A percentile compares a stretch with the other conserved stretches of the same genome.
Evolutionary conservation across 2,888 invertebrate genomes (phyloP).

Genomic region (Drosophila antonietae): DNA sequence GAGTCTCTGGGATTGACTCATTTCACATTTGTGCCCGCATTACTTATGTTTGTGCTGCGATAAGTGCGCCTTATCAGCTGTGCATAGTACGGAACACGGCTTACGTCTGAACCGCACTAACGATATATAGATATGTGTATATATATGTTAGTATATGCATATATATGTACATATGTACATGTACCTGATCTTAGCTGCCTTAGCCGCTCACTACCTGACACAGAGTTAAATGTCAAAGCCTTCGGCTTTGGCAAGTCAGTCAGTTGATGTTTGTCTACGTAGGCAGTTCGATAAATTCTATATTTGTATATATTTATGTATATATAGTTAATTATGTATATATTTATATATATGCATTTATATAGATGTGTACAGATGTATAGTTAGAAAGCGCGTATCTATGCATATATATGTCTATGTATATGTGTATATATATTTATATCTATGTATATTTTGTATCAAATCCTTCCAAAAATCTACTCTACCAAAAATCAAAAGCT

Average conservation of each 20-base stretch:
- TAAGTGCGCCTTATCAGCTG: slow-evolving; percentile 39
- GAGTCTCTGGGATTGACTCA: slow-evolving; percentile 28
- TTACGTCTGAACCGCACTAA: slow-evolving; percentile 14
- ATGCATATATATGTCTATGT: slow-evolving; percentile 11
- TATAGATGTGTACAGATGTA: slow-evolving; percentile 6
- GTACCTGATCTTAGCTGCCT: slow-evolving; percentile 4
- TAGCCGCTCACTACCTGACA: slow-evolving; percentile 9
- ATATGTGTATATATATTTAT: background rate
- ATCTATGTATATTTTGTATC: slow-evolving; percentile 30
- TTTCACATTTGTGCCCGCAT: slow-evolving; percentile 41
- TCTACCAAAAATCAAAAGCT: slow-evolving; percentile 6
- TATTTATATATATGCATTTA: slow-evolving; percentile 13
- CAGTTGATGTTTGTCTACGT: slow-evolving; percentile 25
- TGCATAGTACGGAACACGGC: slow-evolving; percentile 2
- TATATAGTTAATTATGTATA: background rate
- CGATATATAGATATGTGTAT: slow-evolving; percentile 12
- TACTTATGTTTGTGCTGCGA: slow-evolving; percentile 34
- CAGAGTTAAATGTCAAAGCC: slow-evolving; percentile 14
- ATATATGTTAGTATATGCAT: background rate
- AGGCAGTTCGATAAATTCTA: slow-evolving; percentile 20
- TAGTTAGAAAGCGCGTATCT: background rate
- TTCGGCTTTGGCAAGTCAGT: slow-evolving; percentile 27
- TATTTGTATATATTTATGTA: slow-evolving; percentile 6
- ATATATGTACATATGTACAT: background rate
- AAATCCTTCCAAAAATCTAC: slow-evolving; percentile 5